Evolutionary conservation across 2,113 vertebrate species (phyloP), one percentile per base, ranked within the genome.

Genomic region (Dipodomys stephensi): DNA sequence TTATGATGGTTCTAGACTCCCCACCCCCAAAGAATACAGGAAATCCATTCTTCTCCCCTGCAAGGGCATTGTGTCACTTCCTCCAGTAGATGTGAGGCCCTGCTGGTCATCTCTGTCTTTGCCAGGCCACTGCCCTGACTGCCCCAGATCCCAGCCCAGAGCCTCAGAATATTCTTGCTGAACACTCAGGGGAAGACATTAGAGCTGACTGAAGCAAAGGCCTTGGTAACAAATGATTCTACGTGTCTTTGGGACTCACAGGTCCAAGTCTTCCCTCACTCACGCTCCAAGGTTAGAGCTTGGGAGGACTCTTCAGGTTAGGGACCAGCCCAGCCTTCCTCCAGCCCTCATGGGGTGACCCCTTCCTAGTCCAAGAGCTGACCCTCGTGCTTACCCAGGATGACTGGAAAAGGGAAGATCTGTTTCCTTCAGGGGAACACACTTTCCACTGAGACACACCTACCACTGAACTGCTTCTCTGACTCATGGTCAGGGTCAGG

Each of bases 371-470:
- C 35, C 18, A 27, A 64, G 44, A 62, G 49, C 74, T 28, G 62
- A 64, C 10, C 13, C 27, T 64, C 64, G 0, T 0, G 0, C n/a
- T 23, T 18, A 22, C 32, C 28, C n/a, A 0, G 7, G 44, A n/a
- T 68, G 39, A 64, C 27, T 16, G 23, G 62, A 32, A 68, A 35
- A 83, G 9, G 30, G 22, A 65, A 60, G 23, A 23, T 82, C 57
- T 77, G 0, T 78, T 79, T 82, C 68, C 64, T 77, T 60, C 23
- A 18, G 8, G 32, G 60, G 3, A 85, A 30, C 4, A 35, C 4
- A 2, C 3, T 8, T 7, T 8, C 15, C n/a, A n/a, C 27, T 22
- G 60, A 82, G 44, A 93, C 60, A 32, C 1, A n/a, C 23, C 23
- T 39, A 5, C 57, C 12, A 16, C 60, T 9, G 12, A 0, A 2